Percentiles rank a stretch among this genome's conserved stretches.
These are phyloP conservation scores for Aramus guarauna DNA, from an alignment of 2,113 vertebrate genomes.

Conservation along the genomic window DNA sequence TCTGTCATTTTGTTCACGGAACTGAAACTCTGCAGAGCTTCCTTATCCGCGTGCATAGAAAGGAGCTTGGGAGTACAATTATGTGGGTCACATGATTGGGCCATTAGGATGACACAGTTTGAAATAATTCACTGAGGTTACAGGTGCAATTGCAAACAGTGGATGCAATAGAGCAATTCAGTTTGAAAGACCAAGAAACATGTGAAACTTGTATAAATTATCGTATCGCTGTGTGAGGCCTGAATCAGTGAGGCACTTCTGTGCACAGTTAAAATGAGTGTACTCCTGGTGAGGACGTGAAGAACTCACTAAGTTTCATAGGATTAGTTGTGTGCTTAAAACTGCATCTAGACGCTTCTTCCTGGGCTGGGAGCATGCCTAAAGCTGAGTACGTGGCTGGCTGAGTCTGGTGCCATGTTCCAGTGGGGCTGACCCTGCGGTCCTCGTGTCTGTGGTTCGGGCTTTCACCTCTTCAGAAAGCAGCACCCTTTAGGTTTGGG, in stretches of 20 bases:
- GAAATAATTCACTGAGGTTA: background rate
- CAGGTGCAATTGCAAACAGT: background rate
- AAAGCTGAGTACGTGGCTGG: background rate
- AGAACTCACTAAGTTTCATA: background rate
- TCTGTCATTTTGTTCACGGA: background rate
- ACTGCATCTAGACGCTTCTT: background rate
- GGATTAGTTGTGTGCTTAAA: background rate
- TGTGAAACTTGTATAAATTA: background rate
- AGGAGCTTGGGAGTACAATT: background rate
- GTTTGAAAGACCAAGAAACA: background rate
- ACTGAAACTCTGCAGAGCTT: background rate
- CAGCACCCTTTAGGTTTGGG: background rate
- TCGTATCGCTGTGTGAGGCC: background rate
- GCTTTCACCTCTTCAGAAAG: background rate
- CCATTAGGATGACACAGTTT: background rate
- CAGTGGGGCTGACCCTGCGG: background rate
- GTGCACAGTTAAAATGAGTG: rapidly evolving
- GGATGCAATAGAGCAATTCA: background rate
- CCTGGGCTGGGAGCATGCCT: background rate
- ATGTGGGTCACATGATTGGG: rapidly evolving
- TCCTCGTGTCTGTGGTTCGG: rapidly evolving
- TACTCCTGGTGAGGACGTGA: background rate
- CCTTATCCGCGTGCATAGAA: rapidly evolving
- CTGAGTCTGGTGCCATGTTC: background rate
- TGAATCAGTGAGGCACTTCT: background rate